A percentile compares a stretch with the other conserved stretches of the same genome.
These are phyloP conservation scores for Saguinus imperator DNA, from an alignment of 2,113 vertebrate genomes.

Conservation along the genomic window DNA sequence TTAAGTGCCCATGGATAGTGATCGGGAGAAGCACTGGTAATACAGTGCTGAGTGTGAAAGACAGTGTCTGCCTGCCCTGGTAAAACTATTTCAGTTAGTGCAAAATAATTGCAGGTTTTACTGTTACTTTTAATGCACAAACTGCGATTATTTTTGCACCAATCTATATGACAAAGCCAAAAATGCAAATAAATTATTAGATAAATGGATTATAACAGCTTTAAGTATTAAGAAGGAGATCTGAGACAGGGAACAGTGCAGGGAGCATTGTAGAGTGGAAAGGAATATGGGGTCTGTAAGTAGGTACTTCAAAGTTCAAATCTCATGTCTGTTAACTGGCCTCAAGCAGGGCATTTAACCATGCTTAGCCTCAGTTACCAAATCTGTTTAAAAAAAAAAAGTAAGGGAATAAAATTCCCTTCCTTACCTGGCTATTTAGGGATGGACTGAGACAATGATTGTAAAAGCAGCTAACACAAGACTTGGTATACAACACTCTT, in stretches of 20 bases:
- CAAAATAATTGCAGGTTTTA: too few relatives aligned
- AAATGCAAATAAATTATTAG: not conserved
- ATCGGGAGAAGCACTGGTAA: not conserved
- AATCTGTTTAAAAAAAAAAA: conserved; percentile 32
- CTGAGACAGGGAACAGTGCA: too few relatives aligned
- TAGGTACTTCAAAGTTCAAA: not conserved
- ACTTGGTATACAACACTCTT: not conserved
- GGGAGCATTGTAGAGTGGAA: not conserved
- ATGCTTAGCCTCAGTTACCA: not conserved
- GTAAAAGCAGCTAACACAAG: not conserved
- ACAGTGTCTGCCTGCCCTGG: not conserved
- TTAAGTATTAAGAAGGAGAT: not conserved
- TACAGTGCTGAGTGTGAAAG: not conserved
- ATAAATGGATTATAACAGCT: not conserved
- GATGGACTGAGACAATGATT: not conserved
- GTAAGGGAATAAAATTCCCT: not conserved
- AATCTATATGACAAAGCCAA: not conserved
- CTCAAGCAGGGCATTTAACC: not conserved
- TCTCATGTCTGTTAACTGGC: not conserved
- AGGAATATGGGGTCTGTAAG: not conserved
- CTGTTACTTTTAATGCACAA: too few relatives aligned
- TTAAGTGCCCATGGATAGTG: not conserved
- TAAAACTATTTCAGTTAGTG: not conserved
- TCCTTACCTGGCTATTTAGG: not conserved
- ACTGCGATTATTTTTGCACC: too few relatives aligned